These are phyloP conservation scores for Epinotia brunnichana DNA, from an alignment of 2,888 invertebrate genomes.

Conservation along the genomic window DNA sequence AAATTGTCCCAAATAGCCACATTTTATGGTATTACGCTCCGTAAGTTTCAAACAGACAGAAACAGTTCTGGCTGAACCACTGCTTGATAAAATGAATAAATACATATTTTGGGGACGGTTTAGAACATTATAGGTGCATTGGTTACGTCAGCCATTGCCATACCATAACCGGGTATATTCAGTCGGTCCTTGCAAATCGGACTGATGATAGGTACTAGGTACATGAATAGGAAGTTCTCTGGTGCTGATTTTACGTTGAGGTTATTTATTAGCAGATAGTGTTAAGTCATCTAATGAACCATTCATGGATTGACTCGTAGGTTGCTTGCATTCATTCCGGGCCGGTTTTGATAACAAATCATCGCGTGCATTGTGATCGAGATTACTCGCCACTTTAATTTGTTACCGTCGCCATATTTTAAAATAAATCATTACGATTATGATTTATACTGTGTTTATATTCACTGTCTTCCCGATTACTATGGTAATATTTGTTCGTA, in stretches of 20 bases:
- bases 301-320: slow-evolving; percentile 64
- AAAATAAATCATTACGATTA: slow-evolving; percentile 56
- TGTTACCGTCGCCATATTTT: slow-evolving; percentile 57
- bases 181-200: not conserved
- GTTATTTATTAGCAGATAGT: slow-evolving; percentile 65
- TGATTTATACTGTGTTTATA: slow-evolving; percentile 59
- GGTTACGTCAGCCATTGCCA: not conserved
- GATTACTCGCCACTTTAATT: slow-evolving; percentile 64
- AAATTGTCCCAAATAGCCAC: too few relatives aligned
- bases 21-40: too few relatives aligned
- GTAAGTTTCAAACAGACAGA: too few relatives aligned
- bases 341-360: slow-evolving; percentile 69
- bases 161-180: not conserved
- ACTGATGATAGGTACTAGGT: slow-evolving; percentile 48
- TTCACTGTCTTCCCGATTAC: slow-evolving; percentile 46
- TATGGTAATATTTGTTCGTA: slow-evolving; percentile 48
- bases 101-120: too few relatives aligned
- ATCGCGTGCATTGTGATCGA: slow-evolving; percentile 65
- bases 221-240: slow-evolving; percentile 59
- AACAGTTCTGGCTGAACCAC: too few relatives aligned
- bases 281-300: slow-evolving; percentile 80
- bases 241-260: slow-evolving; percentile 60
- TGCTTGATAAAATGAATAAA: too few relatives aligned
- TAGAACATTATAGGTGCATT: too few relatives aligned
- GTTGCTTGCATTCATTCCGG: slow-evolving; percentile 54